phyloP scores from a whole-genome alignment of 2,797 vertebrate genomes.

The Danionella dracula region DNA sequence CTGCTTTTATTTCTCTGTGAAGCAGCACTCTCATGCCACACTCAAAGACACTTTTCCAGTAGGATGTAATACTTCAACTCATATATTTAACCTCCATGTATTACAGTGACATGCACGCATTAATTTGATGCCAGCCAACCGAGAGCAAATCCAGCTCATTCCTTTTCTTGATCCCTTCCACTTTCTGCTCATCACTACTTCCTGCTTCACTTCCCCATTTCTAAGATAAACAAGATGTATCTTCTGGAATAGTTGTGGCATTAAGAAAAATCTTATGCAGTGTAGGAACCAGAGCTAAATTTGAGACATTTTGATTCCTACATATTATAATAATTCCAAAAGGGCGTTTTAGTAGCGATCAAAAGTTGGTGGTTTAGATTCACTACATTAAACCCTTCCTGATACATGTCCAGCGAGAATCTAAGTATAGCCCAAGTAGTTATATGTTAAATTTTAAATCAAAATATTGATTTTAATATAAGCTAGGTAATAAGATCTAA shows the following conservation, averaged over 20 bases:
- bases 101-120: not conserved
- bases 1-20: conserved; percentile 12
- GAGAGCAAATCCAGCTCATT: conserved; percentile 8
- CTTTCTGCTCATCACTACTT: not conserved
- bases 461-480: no score
- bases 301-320: no score
- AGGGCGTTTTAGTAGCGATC: no score
- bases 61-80: conserved; percentile 11
- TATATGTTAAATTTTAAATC: no score
- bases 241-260: not conserved
- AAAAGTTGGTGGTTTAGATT: no score
- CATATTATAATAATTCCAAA: no score
- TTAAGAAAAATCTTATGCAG: not conserved
- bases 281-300: no score
- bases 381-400: no score
- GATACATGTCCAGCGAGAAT: no score
- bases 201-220: not conserved
- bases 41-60: not conserved
- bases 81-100: conserved; percentile 16
- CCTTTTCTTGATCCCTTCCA: not conserved
- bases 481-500: no score
- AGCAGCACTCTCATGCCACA: conserved; percentile 5
- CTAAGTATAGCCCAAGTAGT: no score
- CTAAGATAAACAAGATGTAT: not conserved
- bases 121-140: not conserved